A percentile compares a stretch with the other conserved stretches of the same genome.
These are phyloP conservation scores for Physella acuta DNA, from an alignment of 1,140 invertebrate species.

Conservation along the genomic window DNA sequence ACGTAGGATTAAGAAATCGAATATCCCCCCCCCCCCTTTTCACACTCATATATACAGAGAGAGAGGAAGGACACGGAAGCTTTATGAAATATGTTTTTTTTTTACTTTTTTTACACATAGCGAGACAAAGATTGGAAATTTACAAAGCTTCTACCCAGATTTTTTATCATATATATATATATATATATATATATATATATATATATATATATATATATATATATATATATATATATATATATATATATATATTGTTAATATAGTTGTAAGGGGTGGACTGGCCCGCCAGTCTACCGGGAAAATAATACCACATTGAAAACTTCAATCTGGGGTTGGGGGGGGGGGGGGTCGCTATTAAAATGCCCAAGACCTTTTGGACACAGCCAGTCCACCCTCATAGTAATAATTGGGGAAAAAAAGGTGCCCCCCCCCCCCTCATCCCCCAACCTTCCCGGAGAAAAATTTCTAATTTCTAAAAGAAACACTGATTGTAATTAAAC, in stretches of 20 bases:
- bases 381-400: too few relatives aligned
- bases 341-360: too few relatives aligned
- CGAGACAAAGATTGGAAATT: not conserved
- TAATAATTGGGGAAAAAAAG: too few relatives aligned
- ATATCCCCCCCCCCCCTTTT: not conserved
- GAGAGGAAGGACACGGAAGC: not conserved
- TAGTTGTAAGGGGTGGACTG: too few relatives aligned
- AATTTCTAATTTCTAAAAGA: too few relatives aligned
- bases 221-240: slow-evolving; percentile 1
- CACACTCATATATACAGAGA: not conserved
- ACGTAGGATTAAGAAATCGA: not conserved
- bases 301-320: too few relatives aligned
- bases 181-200: not conserved
- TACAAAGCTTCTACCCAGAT: not conserved
- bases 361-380: too few relatives aligned
- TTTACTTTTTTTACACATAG: not conserved
- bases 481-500: too few relatives aligned
- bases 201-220: not conserved
- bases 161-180: not conserved
- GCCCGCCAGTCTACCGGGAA: too few relatives aligned
- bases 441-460: too few relatives aligned
- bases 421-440: too few relatives aligned
- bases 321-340: too few relatives aligned
- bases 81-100: not conserved
- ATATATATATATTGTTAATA: not conserved